phyloP scores from a whole-genome alignment of 1,140 invertebrate species.

The Saccostrea echinata region DNA sequence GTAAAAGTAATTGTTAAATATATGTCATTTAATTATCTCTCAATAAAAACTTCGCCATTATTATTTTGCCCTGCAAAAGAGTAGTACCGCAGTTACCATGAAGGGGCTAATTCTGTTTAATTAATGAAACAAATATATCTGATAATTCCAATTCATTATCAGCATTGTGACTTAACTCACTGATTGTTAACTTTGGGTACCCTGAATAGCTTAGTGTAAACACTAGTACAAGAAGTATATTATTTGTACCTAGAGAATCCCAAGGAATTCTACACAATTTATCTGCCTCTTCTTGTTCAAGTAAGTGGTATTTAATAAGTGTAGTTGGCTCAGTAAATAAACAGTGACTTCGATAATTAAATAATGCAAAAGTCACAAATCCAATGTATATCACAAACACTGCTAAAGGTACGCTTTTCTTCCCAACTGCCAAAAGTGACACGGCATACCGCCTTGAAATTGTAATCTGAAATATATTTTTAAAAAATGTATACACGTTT shows the following conservation, averaged over 20 bases:
- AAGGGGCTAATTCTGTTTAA: too few species aligned
- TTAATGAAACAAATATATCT: too few species aligned
- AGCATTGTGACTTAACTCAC: too few species aligned
- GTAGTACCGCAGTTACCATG: too few species aligned
- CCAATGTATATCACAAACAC: conserved; percentile 58
- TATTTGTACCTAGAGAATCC: conserved; percentile 60
- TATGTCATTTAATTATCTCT: too few species aligned
- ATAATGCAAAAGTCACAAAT: conserved; percentile 65
- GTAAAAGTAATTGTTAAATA: too few species aligned
- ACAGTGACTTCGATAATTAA: conserved; percentile 70
- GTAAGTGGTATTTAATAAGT: conserved; percentile 57
- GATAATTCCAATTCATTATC: too few species aligned
- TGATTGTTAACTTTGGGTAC: too few species aligned
- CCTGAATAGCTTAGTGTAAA: too few species aligned
- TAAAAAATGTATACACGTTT: not conserved
- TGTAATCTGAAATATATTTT: conserved; percentile 17
- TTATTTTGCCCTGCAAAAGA: too few species aligned
- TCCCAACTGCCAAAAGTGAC: conserved; percentile 14
- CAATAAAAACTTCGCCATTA: too few species aligned
- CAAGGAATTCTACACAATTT: conserved; percentile 62
- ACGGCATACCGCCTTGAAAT: conserved; percentile 27
- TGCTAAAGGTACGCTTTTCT: conserved; percentile 23
- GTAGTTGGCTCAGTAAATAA: conserved; percentile 66
- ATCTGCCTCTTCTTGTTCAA: conserved; percentile 53
- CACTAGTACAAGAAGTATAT: too few species aligned